These are phyloP conservation scores for Anabas testudineus DNA, from an alignment of 2,797 vertebrate genomes.

Conservation along the genomic window DNA sequence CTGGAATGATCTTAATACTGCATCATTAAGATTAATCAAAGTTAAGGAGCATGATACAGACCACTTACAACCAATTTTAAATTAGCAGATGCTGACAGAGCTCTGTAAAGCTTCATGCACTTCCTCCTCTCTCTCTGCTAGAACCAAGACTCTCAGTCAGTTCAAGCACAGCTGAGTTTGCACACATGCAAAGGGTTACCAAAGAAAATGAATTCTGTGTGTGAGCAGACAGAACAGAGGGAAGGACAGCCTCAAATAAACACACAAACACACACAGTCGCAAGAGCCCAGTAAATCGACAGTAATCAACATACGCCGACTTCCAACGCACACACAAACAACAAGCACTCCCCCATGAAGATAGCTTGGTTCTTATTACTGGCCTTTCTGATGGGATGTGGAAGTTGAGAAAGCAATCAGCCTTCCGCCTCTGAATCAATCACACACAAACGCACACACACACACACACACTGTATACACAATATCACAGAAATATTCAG, in stretches of 20 bases:
- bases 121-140: background rate
- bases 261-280: slow-evolving; percentile 14
- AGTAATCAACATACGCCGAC: slow-evolving; percentile 34
- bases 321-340: slow-evolving; percentile 23
- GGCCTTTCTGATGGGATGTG: slow-evolving; percentile 49
- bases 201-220: background rate
- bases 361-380: slow-evolving; percentile 63
- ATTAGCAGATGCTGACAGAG: background rate
- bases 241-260: background rate
- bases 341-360: slow-evolving; percentile 35
- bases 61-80: background rate
- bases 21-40: no score
- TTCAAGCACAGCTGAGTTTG: background rate
- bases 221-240: background rate
- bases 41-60: background rate
- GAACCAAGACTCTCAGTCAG: background rate
- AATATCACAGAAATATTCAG: slow-evolving; percentile 49
- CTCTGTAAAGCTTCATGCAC: background rate
- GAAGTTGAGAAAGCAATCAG: slow-evolving; percentile 76
- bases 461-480: no score
- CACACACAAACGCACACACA: slow-evolving; percentile 23
- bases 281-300: slow-evolving; percentile 32
- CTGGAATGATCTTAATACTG: no score
- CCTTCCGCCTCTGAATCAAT: slow-evolving; percentile 66
- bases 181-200: slow-evolving; percentile 3